Evolutionary conservation across 2,113 vertebrate genomes (phyloP), one percentile per base, ranked within the genome.

Genomic region (Ochotona curzoniae): DNA sequence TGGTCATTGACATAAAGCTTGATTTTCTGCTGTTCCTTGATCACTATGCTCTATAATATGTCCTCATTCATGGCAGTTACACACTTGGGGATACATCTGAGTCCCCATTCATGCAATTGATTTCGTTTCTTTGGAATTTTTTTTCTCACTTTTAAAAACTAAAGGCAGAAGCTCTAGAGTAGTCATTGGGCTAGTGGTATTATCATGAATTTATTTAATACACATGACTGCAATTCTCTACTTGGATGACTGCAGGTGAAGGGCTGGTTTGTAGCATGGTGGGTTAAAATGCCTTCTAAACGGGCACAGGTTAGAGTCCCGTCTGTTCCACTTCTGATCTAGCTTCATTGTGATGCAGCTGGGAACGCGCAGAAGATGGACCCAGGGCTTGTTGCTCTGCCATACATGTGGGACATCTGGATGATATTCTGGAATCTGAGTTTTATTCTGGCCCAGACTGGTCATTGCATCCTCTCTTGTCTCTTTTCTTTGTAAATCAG

Each of bases 141-240:
- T 44, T 44, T 44, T 91, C 8, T 75, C 25, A 67, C 49, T 23
- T 38, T 69, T 69, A 82, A 35, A 7, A 25, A 82, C 13, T 11
- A 11, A 51, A 66, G 5, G 20, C 61, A 44, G 35, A 61, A 44
- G 2, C 6, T 67, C 35, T 61, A 76, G 3, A 10, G 23, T 70
- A 70, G 70, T 87, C 28, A 28, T 71, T 83, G 28, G 23, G 63
- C 20, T 70, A 83, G 70, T 83, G 63, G 20, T 70, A 44, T 15
- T 51, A 60, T 44, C 70, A 83, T 87, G 54, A 94, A 76, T 70
- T 87, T 57, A 57, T 76, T 94, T 80, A 91, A 69, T 75, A 75
- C 38, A 69, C 51, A 70, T 75, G 28, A 49, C 28, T 76, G 61
- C n/a, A 70, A 51, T 87, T n/a, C 60, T 26, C 67, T 80, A 28